These are phyloP conservation scores for Callorhinus ursinus DNA, from an alignment of 2,113 vertebrate genomes.

Conservation along the genomic window DNA sequence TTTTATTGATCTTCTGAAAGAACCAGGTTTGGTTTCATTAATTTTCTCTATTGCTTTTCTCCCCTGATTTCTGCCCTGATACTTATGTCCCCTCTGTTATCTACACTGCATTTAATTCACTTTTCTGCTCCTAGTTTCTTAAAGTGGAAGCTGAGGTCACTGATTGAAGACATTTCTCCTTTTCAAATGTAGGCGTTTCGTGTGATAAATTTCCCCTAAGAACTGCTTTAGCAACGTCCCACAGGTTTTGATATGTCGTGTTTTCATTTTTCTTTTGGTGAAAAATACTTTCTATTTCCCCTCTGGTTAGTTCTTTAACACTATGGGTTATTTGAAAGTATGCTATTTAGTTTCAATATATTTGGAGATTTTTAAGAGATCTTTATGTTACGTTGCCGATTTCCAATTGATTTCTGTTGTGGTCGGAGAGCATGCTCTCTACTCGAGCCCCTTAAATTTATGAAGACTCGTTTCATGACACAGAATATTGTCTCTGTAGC, in stretches of 20 bases:
- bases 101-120: background rate
- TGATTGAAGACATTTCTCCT: background rate
- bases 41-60: constrained; percentile 34
- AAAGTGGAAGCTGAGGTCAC: constrained; percentile 11
- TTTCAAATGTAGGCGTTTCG: background rate
- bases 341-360: constrained; percentile 47
- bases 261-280: constrained; percentile 18
- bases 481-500: background rate
- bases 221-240: background rate
- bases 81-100: constrained; percentile 25
- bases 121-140: constrained; percentile 19
- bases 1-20: constrained; percentile 17
- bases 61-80: background rate
- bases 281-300: constrained; percentile 51
- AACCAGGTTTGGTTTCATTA: background rate
- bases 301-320: constrained; percentile 34
- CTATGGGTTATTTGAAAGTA: constrained; percentile 12
- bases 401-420: background rate
- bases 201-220: constrained; percentile 7
- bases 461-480: background rate
- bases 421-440: background rate
- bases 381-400: background rate
- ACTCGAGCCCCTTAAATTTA: background rate
- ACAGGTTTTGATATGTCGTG: background rate
- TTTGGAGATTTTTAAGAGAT: constrained; percentile 44